Base-by-base conservation (phyloP, 2,113 vertebrate genomes). In the Caranx melampygus region DNA sequence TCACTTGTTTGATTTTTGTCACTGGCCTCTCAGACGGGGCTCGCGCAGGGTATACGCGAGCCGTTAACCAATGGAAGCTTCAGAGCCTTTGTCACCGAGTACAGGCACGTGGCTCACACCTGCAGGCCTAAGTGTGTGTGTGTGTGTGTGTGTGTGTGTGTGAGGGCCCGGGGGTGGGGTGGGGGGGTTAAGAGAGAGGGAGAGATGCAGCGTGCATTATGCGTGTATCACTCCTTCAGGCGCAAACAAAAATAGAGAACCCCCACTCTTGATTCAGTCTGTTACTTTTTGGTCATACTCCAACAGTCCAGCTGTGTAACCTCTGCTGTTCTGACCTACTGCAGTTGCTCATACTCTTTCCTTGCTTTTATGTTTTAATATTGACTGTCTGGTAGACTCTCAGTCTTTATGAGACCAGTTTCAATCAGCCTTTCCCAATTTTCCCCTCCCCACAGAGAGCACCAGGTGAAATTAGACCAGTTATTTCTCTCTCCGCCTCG, bases 21-120 rank as follows among this genome's bases (percentile, higher is more conserved):
- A 66, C 77, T 72, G 77, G 72, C 62, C 66, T 42, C 59, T 52
- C 54, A 14, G 67, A 75, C 83, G 76, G 82, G 14, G 33, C 80
- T 78, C 81, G 77, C 82, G 81, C 78, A 84, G 40, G 9, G 8
- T 82, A 26, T 26, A 62, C 90, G 84, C 89, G 84, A 92, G 91
- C 90, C 93, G 33, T 80, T 66, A 76, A 67, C 93, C 94, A 93
- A 94, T 94, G 69, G 86, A 87, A 89, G 83, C 47, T 73, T 55
- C 16, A 2, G 75, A 83, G 74, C 82, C 60, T 84, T 86, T 90
- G 91, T 92, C 87, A 81, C 83, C 37, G 84, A 92, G 83, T 85
- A 51, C 82, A 90, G 92, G 91, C 95, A 92, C 92, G 94, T 95
- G 94, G 93, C 93, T 89, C 57, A 91, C 94, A 95, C 93, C 95